Evolutionary conservation across 2,113 vertebrate species (phyloP).

Genomic region (Mustela lutreola): DNA sequence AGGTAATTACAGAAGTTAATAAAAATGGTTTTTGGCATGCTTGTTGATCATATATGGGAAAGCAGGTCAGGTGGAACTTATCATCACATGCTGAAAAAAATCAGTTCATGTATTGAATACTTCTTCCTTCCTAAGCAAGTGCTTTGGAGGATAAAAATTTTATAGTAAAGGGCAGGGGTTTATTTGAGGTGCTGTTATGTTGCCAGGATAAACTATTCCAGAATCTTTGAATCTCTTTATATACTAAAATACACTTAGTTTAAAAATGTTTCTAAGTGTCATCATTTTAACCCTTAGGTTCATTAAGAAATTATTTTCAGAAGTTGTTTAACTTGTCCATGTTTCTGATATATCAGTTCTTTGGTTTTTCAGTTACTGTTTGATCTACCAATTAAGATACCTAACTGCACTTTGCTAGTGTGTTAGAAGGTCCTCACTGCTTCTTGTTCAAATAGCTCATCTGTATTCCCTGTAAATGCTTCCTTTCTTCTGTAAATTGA

Average conservation of each 20-base stretch:
- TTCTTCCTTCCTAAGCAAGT: conserved; percentile 1
- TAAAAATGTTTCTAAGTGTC: background rate
- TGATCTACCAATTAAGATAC: conserved; percentile 57
- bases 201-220: background rate
- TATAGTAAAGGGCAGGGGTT: background rate
- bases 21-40: background rate
- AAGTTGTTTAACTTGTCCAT: background rate
- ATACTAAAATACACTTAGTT: background rate
- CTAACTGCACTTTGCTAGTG: background rate
- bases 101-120: background rate
- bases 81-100: background rate
- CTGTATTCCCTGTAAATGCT: conserved; percentile 37
- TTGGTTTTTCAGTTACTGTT: conserved; percentile 30
- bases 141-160: background rate
- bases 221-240: background rate
- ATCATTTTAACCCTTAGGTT: background rate
- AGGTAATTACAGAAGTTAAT: background rate
- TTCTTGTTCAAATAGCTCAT: conserved; percentile 30
- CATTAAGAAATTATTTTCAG: background rate
- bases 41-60: background rate
- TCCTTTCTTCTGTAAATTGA: conserved; percentile 67
- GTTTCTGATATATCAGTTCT: conserved; percentile 20
- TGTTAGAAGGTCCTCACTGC: conserved; percentile 12
- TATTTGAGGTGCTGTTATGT: background rate
- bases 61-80: background rate